Percentiles rank a stretch among this genome's conserved stretches.
Evolutionary conservation across 2,888 invertebrate species (phyloP).

Genomic region (Hemicrepidius hirtus): DNA sequence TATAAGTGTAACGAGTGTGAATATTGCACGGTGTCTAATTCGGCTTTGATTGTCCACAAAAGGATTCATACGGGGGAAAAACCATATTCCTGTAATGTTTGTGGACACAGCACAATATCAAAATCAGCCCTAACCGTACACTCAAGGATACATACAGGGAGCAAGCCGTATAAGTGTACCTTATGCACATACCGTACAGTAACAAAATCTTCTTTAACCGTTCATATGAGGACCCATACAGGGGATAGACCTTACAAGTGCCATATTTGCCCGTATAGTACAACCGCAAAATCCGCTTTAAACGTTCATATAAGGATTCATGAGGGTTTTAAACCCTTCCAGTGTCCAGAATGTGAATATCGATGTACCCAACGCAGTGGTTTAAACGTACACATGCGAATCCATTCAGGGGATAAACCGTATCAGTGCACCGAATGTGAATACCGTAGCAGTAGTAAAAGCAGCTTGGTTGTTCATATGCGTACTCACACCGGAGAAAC

Average conservation of each 20-base stretch:
- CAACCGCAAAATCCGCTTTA: constrained; percentile 44
- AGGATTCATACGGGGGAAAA: constrained; percentile 46
- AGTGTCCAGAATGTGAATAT: constrained; percentile 43
- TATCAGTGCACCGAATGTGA: constrained; percentile 44
- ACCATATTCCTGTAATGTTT: constrained; percentile 43
- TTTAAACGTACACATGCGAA: constrained; percentile 41
- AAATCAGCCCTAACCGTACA: constrained; percentile 49
- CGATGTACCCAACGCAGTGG: constrained; percentile 39
- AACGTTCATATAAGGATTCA: constrained; percentile 47
- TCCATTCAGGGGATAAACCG: constrained; percentile 47
- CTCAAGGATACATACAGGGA: constrained; percentile 48
- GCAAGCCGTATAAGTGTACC: constrained; percentile 44
- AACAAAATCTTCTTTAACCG: constrained; percentile 39
- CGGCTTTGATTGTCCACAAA: constrained; percentile 38
- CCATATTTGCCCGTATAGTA: constrained; percentile 39
- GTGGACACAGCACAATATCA: constrained; percentile 43
- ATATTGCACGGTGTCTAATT: constrained; percentile 42
- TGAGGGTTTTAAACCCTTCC: constrained; percentile 44
- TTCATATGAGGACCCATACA: constrained; percentile 49
- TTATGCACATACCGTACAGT: constrained; percentile 41
- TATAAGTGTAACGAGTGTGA: constrained; percentile 42
- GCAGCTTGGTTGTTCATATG: constrained; percentile 43
- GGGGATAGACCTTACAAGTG: constrained; percentile 47
- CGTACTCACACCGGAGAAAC: constrained; percentile 45
- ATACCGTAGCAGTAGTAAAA: constrained; percentile 35